phyloP scores from a whole-genome alignment of 2,888 invertebrate genomes.

The Sericinus montela region DNA sequence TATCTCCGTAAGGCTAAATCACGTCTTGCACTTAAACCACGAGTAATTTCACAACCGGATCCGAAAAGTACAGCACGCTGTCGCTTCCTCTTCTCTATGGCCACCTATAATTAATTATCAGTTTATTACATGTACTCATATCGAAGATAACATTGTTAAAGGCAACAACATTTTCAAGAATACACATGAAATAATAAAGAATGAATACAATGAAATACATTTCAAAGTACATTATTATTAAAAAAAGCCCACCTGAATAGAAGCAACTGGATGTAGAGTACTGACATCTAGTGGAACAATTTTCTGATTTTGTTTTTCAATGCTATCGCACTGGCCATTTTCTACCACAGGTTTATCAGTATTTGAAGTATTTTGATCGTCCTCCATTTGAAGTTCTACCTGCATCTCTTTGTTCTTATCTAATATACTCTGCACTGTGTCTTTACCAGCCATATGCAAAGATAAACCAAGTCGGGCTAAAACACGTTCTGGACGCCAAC shows the following conservation, averaged over 20 bases:
- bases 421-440: constrained; percentile 57
- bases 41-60: constrained; percentile 86
- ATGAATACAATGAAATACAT: no score
- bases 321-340: constrained; percentile 48
- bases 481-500: constrained; percentile 90
- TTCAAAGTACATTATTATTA: no score
- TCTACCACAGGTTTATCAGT: constrained; percentile 33
- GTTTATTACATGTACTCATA: no score
- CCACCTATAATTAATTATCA: constrained; percentile 74
- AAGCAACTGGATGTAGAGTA: constrained; percentile 74
- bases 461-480: constrained; percentile 90
- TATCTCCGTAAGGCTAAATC: constrained; percentile 87
- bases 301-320: constrained; percentile 32
- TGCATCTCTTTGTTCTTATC: constrained; percentile 44
- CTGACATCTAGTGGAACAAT: constrained; percentile 44
- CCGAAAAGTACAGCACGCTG: constrained; percentile 83
- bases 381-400: constrained; percentile 35
- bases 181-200: no score
- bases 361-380: constrained; percentile 30
- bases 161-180: no score
- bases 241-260: constrained; percentile 57
- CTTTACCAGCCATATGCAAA: constrained; percentile 85
- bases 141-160: constrained; percentile 11
- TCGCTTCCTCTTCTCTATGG: constrained; percentile 78
- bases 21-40: constrained; percentile 88